A percentile compares a stretch with the other conserved stretches of the same genome.
phyloP scores from a whole-genome alignment of 2,113 vertebrate species.

The Macrotus californicus region DNA sequence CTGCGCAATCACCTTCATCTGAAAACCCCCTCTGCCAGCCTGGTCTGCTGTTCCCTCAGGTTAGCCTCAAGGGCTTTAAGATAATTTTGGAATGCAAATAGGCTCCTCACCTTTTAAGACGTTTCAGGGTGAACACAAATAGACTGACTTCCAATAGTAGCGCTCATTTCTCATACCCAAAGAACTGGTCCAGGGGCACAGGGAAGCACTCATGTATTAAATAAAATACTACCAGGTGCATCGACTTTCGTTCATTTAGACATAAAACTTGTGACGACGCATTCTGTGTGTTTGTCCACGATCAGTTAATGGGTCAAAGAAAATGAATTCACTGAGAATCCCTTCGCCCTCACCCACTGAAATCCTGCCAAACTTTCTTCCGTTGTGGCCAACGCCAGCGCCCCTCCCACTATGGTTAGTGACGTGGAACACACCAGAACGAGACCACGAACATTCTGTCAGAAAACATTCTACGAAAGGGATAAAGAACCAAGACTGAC shows the following conservation, averaged over 20 bases:
- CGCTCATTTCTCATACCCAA: not conserved
- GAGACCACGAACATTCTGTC: not conserved
- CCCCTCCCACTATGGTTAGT: accelerated
- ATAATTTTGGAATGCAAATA: not conserved
- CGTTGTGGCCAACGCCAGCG: accelerated
- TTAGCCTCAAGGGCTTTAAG: not conserved
- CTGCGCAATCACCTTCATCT: not conserved
- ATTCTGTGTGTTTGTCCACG: not conserved
- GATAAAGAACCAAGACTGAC: conserved; percentile 74
- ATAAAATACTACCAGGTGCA: not conserved
- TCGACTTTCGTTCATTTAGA: not conserved
- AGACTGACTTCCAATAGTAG: not conserved
- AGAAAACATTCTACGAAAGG: not conserved
- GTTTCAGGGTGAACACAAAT: not conserved
- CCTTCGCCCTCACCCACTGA: not conserved
- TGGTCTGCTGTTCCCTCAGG: not conserved
- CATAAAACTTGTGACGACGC: not conserved
- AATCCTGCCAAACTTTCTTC: not conserved
- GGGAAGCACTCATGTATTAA: not conserved
- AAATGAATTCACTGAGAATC: not conserved
- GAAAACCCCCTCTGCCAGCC: not conserved
- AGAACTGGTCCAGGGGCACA: not conserved
- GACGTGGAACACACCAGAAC: accelerated
- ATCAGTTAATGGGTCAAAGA: not conserved
- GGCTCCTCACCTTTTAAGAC: not conserved